Conservation (phyloP, 2,888 invertebrate species). For the Nomada ferruginata region DNA sequence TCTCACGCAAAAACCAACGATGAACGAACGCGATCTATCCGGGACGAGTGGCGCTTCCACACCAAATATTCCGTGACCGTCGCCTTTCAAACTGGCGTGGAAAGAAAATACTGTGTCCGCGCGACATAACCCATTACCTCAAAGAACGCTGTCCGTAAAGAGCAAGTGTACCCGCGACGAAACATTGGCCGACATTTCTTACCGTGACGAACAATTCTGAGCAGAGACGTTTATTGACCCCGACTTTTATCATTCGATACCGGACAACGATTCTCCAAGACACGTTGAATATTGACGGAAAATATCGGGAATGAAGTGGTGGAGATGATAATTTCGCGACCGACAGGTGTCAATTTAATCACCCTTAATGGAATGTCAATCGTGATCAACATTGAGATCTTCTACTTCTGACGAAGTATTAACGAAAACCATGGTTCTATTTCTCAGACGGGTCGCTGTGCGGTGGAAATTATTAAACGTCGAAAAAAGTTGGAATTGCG, state of each 20-base stretch:
- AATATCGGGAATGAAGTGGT: no score
- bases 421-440: constrained; percentile 27
- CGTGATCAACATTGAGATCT: no score
- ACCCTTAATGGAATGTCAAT: not conserved
- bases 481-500: constrained; percentile 22
- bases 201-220: not conserved
- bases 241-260: constrained; percentile 5
- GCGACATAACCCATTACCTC: constrained; percentile 68
- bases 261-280: constrained; percentile 6
- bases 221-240: constrained; percentile 20
- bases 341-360: not conserved
- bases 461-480: constrained; percentile 50
- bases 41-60: constrained; percentile 35
- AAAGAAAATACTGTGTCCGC: constrained; percentile 39
- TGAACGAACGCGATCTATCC: constrained; percentile 21
- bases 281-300: no score
- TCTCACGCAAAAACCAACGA: constrained; percentile 42
- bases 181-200: constrained; percentile 52
- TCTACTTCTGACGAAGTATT: not conserved
- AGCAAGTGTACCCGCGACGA: constrained; percentile 33
- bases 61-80: constrained; percentile 43
- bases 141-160: constrained; percentile 59
- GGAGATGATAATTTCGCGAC: no score
- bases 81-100: constrained; percentile 41
- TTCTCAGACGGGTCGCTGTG: constrained; percentile 29